Evolutionary conservation across 1,140 invertebrate genomes (phyloP).

Genomic region (Drosophila ironensis): DNA sequence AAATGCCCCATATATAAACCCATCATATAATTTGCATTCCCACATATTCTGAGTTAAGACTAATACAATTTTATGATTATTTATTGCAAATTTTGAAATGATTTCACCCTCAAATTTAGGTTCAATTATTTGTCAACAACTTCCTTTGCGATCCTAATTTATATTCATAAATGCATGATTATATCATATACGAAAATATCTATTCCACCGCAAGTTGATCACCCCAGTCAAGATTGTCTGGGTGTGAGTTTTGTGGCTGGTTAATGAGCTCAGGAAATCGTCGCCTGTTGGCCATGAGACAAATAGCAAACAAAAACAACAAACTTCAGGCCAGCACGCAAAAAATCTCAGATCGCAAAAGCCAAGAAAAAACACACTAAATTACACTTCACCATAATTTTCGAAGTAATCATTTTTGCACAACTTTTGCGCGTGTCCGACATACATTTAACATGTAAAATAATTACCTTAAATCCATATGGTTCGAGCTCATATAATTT

Average conservation of each 20-base stretch:
- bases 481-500: too few relatives aligned
- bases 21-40: too few relatives aligned
- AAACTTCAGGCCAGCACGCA: constrained; percentile 15
- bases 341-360: constrained; percentile 20
- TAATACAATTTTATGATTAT: not conserved
- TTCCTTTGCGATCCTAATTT: constrained; percentile 13
- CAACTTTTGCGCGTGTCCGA: not conserved
- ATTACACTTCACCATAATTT: constrained; percentile 34
- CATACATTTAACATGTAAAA: too few relatives aligned
- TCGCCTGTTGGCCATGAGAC: constrained; percentile 32
- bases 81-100: constrained; percentile 1
- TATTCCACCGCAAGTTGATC: not conserved
- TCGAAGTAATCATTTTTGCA: constrained; percentile 13
- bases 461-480: not conserved
- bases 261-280: constrained; percentile 60
- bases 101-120: not conserved
- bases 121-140: constrained; percentile 6
- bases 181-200: constrained; percentile 13
- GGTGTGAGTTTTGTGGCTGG: constrained; percentile 45
- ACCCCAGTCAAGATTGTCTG: constrained; percentile 11
- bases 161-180: constrained; percentile 3
- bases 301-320: constrained; percentile 26
- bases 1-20: too few relatives aligned
- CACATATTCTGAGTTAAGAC: not conserved
- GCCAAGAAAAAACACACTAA: constrained; percentile 29